Percentiles rank a stretch among this genome's conserved stretches.
phyloP scores from a whole-genome alignment of 1,140 invertebrate species.

The Aphelinus certus region DNA sequence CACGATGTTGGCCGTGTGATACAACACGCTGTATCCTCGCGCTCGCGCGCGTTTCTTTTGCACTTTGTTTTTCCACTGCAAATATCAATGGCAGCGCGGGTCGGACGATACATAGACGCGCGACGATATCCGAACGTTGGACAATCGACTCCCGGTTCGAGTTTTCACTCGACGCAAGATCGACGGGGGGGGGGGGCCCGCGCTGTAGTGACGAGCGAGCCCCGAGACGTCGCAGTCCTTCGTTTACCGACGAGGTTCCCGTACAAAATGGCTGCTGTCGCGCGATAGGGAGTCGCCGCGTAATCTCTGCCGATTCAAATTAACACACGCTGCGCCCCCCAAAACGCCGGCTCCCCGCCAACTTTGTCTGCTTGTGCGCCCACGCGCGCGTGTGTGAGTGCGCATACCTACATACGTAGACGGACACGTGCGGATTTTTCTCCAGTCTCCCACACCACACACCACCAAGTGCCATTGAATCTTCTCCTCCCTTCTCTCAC shows the following conservation, averaged over 20 bases:
- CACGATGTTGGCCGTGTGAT: conserved; percentile 55
- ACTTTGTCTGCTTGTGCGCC: no score
- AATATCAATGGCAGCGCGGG: not conserved
- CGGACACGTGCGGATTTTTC: conserved; percentile 46
- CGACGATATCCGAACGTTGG: not conserved
- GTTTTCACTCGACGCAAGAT: no score
- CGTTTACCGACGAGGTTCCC: conserved; percentile 65
- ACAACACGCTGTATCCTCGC: conserved; percentile 32
- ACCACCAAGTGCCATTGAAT: no score
- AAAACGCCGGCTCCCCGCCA: conserved; percentile 25
- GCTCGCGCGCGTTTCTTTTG: not conserved
- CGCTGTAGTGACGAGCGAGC: conserved; percentile 30
- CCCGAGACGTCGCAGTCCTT: conserved; percentile 48
- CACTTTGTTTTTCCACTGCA: not conserved
- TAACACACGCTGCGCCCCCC: conserved; percentile 65
- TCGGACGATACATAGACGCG: conserved; percentile 6
- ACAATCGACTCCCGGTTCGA: no score
- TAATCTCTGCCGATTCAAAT: conserved; percentile 68
- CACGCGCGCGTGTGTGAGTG: not conserved
- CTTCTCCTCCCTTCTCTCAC: not conserved
- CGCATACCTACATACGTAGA: conserved; percentile 28
- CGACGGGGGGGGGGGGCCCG: no score
- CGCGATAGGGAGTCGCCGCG: conserved; percentile 62
- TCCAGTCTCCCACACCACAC: not conserved
- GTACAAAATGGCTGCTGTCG: conserved; percentile 65